Evolutionary conservation across 2,797 vertebrate genomes (phyloP), one percentile per base, ranked within the genome.

Genomic region (Chaenodraco wilsoni): DNA sequence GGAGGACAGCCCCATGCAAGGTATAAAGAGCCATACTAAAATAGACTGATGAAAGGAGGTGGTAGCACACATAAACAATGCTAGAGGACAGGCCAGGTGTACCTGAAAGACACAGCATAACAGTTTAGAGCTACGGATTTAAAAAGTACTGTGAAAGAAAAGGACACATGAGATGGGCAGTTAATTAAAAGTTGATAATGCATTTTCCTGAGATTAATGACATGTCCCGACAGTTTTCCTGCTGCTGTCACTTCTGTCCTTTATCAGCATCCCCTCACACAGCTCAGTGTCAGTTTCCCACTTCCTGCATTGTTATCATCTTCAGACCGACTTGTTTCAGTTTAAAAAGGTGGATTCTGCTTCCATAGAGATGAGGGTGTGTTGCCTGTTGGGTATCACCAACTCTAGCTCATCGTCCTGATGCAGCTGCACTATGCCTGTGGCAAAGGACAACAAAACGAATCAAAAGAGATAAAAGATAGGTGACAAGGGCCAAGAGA

Each of bases 341-440:
- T 82, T 82, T 6, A 94, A 89, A 84, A 92, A 88, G 10, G 89
- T 89, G 0, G 80, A 84, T 27, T 90, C 86, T 50, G 85, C 31
- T 0, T 90, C 88, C 83, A 88, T 81, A 16, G 88, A 79, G 81
- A 91, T 82, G 40, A 80, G 1, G 21, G 78, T 83, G 23, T 87
- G 63, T 14, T 87, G 89, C 10, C 91, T 88, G 83, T 84, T 17
- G 16, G 84, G 73, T 0, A 74, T 78, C 62, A 91, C 74, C 80
- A 87, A 50, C 41, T 85, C 88, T 40, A 94, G 77, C 80, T 93
- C 84, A 11, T 60, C 82, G 7, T 73, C 58, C 59, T 31, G 80
- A 17, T 82, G 77, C 69, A 93, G 81, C 48, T 83, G 87, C 73
- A 88, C 87, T 45, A 82, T 51, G 65, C 82, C 89, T 94, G 72